Evolutionary conservation across 2,888 invertebrate genomes (phyloP), one percentile per base, ranked within the genome.

Genomic region (Lasius fuliginosus): DNA sequence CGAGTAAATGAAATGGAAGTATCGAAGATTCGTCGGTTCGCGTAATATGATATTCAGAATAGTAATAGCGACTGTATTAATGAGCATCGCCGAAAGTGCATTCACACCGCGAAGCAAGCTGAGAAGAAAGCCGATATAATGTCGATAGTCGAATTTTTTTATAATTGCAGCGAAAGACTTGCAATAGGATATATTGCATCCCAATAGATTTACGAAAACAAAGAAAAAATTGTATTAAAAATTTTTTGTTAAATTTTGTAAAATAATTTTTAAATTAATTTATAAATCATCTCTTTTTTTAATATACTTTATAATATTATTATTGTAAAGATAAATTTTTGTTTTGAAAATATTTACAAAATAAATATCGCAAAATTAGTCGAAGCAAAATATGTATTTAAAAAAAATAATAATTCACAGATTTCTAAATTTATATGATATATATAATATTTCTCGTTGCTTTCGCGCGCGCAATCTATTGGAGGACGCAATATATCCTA

Each of bases 61-160:
- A 74, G 42, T 9, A 74, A 74, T 42, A 5, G 33, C n/a, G 0
- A 62, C 36, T 64, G 23, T 62, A 75, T 75, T 75, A 64, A 75
- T 1, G 27, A 73, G 15, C 11, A 42, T 15, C 15, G 11, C 58
- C 36, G 36, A 15, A 23, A 8, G 56, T 58, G 40, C 40, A 56
- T 42, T 73, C 5, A 5, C 40, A 27, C 18, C 15, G 27, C 12
- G 36, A 40, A 58, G 5, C 23, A 40, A 40, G 8, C 33, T 73
- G 23, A 40, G 40, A 27, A 18, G 40, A 58, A 49, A 18, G 27
- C 1, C 46, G 46, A 36, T 36, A 5, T 36, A 33, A 36, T 58
- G 23, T 58, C 36, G 9, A 27, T 18, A 40, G 15, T 56, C 18
- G n/a, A n/a, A 56, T 56, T 5, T 23, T 18, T 6, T 11, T 27